Evolutionary conservation across 2,888 invertebrate species (phyloP).

Genomic region (Carpatolechia fugitivella): DNA sequence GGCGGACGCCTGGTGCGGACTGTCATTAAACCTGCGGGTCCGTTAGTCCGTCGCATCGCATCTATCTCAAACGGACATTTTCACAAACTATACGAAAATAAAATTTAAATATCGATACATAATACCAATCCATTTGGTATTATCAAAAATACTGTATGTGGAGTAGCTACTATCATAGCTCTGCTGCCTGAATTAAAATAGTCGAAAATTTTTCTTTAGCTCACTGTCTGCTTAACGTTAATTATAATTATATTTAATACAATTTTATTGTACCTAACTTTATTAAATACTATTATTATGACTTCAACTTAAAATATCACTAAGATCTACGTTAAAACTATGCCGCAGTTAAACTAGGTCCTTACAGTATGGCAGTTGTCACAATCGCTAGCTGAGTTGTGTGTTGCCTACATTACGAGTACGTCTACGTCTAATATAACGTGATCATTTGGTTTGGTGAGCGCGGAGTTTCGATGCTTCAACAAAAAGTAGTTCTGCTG

Average conservation of each 20-base stretch:
- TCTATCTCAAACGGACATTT: background rate
- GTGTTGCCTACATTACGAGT: constrained; percentile 28
- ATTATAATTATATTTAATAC: constrained; percentile 31
- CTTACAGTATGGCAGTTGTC: constrained; percentile 79
- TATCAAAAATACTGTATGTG: constrained; percentile 17
- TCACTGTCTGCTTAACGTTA: constrained; percentile 14
- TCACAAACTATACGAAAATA: constrained; percentile 4
- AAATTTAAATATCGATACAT: constrained; percentile 3
- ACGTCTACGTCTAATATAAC: constrained; percentile 24
- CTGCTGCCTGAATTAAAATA: constrained; percentile 13
- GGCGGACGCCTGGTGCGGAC: background rate
- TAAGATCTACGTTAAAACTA: constrained; percentile 42
- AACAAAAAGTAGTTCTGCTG: constrained; percentile 31
- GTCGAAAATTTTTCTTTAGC: constrained; percentile 8
- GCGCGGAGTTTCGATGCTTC: constrained; percentile 52
- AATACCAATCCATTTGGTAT: constrained; percentile 7
- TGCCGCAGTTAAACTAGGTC: constrained; percentile 62
- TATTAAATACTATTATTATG: constrained; percentile 77
- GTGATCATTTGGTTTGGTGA: constrained; percentile 55
- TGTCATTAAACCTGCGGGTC: background rate
- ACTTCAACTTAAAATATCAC: constrained; percentile 69
- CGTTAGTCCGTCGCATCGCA: background rate
- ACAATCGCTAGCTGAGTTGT: constrained; percentile 75
- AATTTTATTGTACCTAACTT: constrained; percentile 62
- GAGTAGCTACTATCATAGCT: constrained; percentile 8